phyloP scores from a whole-genome alignment of 2,113 vertebrate species.

The Sapajus apella region DNA sequence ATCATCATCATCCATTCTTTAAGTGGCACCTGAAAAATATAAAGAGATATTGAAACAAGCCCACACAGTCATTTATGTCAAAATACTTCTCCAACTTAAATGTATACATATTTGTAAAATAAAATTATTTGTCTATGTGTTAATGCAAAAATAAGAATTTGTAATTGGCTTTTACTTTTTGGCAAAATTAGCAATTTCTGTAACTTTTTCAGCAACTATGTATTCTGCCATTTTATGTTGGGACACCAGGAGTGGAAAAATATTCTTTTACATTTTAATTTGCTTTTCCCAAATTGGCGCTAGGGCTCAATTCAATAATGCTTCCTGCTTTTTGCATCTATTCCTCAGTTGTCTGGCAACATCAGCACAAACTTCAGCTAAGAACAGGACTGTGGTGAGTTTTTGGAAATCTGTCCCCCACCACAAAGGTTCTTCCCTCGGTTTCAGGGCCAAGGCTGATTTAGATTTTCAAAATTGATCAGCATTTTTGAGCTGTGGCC shows the following conservation, averaged over 20 bases:
- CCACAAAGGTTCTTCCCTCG: constrained; percentile 84
- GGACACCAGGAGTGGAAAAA: constrained; percentile 77
- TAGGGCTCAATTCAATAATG: constrained; percentile 83
- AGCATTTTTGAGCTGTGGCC: constrained; percentile 85
- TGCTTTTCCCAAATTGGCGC: constrained; percentile 82
- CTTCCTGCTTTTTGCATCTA: constrained; percentile 85
- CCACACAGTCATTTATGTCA: neutral
- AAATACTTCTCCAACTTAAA: neutral
- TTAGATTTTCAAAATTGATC: constrained; percentile 87
- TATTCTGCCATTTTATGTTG: constrained; percentile 62
- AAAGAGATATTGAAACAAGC: constrained; percentile 56
- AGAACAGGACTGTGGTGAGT: constrained; percentile 83
- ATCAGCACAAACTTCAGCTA: constrained; percentile 82
- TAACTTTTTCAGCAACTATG: constrained; percentile 64
- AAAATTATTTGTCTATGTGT: neutral
- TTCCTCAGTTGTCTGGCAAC: constrained; percentile 82
- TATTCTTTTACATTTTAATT: constrained; percentile 81
- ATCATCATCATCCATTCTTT: constrained; percentile 89
- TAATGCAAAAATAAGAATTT: constrained; percentile 18
- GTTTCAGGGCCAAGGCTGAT: constrained; percentile 80
- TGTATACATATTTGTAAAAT: neutral
- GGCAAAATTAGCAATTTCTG: constrained; percentile 67
- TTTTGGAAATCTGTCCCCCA: constrained; percentile 83
- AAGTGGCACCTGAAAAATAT: constrained; percentile 78
- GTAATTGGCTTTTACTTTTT: constrained; percentile 57